Evolutionary conservation across 2,888 invertebrate species (phyloP).

Genomic region (Macrostomum cliftonense): DNA sequence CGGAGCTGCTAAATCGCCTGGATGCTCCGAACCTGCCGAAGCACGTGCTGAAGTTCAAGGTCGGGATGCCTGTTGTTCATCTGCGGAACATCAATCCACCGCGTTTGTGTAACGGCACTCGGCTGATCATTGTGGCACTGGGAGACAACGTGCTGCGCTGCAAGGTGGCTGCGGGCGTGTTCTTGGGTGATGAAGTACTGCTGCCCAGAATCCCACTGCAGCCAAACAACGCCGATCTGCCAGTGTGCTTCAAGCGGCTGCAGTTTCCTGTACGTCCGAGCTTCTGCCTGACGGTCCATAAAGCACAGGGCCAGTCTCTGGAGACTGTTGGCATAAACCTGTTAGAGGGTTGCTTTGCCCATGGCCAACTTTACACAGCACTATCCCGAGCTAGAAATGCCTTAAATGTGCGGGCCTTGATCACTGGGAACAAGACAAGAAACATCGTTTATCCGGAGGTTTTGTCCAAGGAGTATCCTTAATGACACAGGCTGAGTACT

Average conservation of each 20-base stretch:
- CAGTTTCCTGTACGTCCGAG: slow-evolving; percentile 10
- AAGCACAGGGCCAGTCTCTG: too few relatives aligned
- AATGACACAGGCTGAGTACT: too few relatives aligned
- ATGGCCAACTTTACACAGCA: slow-evolving; percentile 12
- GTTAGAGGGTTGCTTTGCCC: slow-evolving; percentile 5
- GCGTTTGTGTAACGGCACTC: slow-evolving; percentile 13
- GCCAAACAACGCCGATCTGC: slow-evolving; percentile 10
- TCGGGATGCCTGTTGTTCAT: slow-evolving; percentile 11
- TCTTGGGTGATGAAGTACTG: slow-evolving; percentile 7
- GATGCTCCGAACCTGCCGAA: slow-evolving; percentile 12
- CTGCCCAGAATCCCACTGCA: slow-evolving; percentile 14
- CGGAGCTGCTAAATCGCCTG: slow-evolving; percentile 13
- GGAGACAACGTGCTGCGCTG: slow-evolving; percentile 5
- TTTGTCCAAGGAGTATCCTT: too few relatives aligned
- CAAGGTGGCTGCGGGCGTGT: slow-evolving; percentile 5
- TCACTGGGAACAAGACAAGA: too few relatives aligned
- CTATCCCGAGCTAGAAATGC: background rate
- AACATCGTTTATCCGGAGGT: too few relatives aligned
- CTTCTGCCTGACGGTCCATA: slow-evolving; percentile 10
- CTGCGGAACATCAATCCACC: slow-evolving; percentile 12
- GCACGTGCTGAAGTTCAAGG: slow-evolving; percentile 13
- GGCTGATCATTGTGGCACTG: slow-evolving; percentile 8
- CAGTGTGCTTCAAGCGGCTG: slow-evolving; percentile 5
- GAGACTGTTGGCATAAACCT: slow-evolving; percentile 10
- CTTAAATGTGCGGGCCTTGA: too few relatives aligned